These are phyloP conservation scores for Drosophila nikananu DNA, from an alignment of 1,140 invertebrate genomes.

Conservation along the genomic window DNA sequence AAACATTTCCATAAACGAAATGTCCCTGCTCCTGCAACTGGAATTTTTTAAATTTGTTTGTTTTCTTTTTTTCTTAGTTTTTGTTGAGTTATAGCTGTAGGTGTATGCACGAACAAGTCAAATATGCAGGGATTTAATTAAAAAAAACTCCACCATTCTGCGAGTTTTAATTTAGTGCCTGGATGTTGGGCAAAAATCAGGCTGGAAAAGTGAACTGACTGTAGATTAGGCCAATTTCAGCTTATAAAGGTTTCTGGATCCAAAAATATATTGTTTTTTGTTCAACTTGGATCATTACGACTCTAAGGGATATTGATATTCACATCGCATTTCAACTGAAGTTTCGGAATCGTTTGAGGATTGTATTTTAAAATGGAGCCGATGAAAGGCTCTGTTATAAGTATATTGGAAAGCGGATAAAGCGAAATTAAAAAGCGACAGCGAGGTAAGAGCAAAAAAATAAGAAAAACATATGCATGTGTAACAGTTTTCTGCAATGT, in stretches of 20 bases:
- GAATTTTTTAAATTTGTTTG: conserved; percentile 41
- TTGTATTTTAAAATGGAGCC: not conserved
- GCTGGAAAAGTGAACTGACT: conserved; percentile 2
- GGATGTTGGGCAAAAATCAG: not conserved
- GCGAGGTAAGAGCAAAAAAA: not conserved
- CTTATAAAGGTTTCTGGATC: not conserved
- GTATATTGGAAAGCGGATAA: not conserved
- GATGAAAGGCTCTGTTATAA: not conserved
- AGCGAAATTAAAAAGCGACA: not conserved
- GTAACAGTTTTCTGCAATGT: not conserved
- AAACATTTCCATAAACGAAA: conserved; percentile 56
- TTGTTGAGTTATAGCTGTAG: conserved; percentile 33
- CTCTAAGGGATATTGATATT: conserved; percentile 1
- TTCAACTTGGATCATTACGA: not conserved
- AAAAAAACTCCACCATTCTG: conserved; percentile 41
- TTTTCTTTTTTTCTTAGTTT: conserved; percentile 7
- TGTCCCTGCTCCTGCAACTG: conserved; percentile 17
- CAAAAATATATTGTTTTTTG: not conserved
- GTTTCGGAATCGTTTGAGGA: not conserved
- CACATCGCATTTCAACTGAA: not conserved
- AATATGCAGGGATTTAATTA: conserved; percentile 57
- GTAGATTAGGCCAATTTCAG: conserved; percentile 11
- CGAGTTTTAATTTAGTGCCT: conserved; percentile 33
- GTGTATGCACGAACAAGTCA: conserved; percentile 35
- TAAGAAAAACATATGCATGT: not conserved